Evolutionary conservation across 2,113 vertebrate genomes (phyloP).

Genomic region (Apodemus sylvaticus): DNA sequence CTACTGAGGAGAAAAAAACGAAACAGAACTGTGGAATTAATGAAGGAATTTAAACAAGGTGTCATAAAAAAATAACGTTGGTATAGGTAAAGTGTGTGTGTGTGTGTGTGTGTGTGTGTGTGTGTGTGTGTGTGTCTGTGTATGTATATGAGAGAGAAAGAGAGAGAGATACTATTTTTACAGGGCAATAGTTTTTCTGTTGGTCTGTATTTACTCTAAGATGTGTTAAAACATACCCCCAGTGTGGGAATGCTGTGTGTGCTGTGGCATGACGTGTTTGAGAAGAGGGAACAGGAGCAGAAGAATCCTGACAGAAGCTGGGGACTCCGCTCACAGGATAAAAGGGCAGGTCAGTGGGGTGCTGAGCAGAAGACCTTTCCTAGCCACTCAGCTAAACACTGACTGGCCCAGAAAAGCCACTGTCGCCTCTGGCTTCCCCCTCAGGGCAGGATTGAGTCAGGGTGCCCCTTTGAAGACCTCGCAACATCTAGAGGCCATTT

Average conservation of each 20-base stretch:
- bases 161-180: not conserved
- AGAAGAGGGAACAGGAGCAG: not conserved
- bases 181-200: not conserved
- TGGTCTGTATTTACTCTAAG: not conserved
- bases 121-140: not conserved
- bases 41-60: not conserved
- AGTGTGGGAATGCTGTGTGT: not conserved
- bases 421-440: not conserved
- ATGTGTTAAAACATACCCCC: not conserved
- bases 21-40: not conserved
- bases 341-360: not conserved
- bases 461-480: not conserved
- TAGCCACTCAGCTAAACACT: not conserved
- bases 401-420: not conserved
- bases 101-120: no score
- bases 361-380: no score
- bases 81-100: not conserved
- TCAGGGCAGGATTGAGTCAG: not conserved
- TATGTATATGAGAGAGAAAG: not conserved
- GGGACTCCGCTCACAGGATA: no score
- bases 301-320: fast-evolving
- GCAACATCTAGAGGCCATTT: not conserved
- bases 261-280: not conserved
- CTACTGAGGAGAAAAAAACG: not conserved
- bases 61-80: not conserved